Base-by-base conservation (phyloP, 2,888 invertebrate genomes). In the Cephus pygmeus region DNA sequence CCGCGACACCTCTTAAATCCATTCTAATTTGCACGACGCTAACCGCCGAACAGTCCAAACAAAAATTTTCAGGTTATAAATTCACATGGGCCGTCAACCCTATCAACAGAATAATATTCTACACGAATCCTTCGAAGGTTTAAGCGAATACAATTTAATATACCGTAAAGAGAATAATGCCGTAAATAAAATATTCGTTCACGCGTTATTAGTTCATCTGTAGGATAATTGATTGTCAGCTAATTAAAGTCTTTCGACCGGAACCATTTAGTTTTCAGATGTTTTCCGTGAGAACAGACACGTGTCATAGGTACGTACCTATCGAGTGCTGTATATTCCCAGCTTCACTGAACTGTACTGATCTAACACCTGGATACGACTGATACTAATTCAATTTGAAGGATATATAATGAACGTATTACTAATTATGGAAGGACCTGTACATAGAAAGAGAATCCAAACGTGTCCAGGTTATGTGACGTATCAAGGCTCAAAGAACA, bases 401-500 rank as follows among this genome's bases (percentile, higher is more conserved):
- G 23, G 56, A 23, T 23, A 9, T 56, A 56, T 23, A 56, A 56
- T 56, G 6, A 56, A 56, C 23, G 56, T 56, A 56, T 56, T 56
- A 56, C 56, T 56, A 56, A 23, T 56, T 56, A 56, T 56, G 56
- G 23, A 23, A 56, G 23, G 9, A 56, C 23, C 56, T 56, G 56
- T 56, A 56, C 56, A 56, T 23, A 56, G 56, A 56, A 56, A 56
- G 56, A 56, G 56, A 56, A 56, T 56, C 56, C 56, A 23, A 56
- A 56, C 56, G 56, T 56, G 56, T 56, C 23, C 56, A 23, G 56
- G 23, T 15, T 56, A 56, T 56, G 56, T 56, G 56, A 56, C 23
- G 56, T 56, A 9, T 23, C 56, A 15, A 23, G 56, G 56, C 56
- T 69, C 56, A 15, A 75, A 69, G 80, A 83, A 79, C 83, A 87